A percentile compares a stretch with the other conserved stretches of the same genome.
Conservation (phyloP, 2,888 invertebrate genomes). For the Mystacides longicornis region DNA sequence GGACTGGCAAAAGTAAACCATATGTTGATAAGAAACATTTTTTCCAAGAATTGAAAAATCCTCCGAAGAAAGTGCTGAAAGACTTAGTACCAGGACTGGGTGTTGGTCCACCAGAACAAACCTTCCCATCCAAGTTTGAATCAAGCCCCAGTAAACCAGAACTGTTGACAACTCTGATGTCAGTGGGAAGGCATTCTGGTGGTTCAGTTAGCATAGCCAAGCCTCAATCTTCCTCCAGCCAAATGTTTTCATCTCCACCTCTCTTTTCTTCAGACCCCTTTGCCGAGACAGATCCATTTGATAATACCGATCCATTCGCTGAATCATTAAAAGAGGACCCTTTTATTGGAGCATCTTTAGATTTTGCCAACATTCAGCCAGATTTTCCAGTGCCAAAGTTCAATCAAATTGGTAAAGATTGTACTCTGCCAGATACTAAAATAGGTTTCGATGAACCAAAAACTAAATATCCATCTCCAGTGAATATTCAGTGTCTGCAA, state of each 20-base stretch:
- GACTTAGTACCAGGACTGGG: constrained; percentile 56
- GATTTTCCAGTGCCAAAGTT: constrained; percentile 30
- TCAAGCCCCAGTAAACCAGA: constrained; percentile 32
- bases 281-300: constrained; percentile 66
- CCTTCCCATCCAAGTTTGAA: constrained; percentile 33
- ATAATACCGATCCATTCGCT: constrained; percentile 59
- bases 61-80: constrained; percentile 86
- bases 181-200: constrained; percentile 38
- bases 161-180: constrained; percentile 38
- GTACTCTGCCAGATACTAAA: constrained; percentile 28
- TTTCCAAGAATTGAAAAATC: constrained; percentile 92
- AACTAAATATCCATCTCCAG: constrained; percentile 10
- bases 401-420: constrained; percentile 30
- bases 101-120: constrained; percentile 23
- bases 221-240: constrained; percentile 33
- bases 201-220: constrained; percentile 42
- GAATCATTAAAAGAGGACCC: constrained; percentile 56
- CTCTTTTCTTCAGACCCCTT: constrained; percentile 55
- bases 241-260: constrained; percentile 32
- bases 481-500: constrained; percentile 28
- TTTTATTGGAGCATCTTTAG: constrained; percentile 38
- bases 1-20: constrained; percentile 84
- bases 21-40: constrained; percentile 94
- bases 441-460: constrained; percentile 31
- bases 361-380: constrained; percentile 16